phyloP scores from a whole-genome alignment of 2,113 vertebrate species.

The Colius striatus region DNA sequence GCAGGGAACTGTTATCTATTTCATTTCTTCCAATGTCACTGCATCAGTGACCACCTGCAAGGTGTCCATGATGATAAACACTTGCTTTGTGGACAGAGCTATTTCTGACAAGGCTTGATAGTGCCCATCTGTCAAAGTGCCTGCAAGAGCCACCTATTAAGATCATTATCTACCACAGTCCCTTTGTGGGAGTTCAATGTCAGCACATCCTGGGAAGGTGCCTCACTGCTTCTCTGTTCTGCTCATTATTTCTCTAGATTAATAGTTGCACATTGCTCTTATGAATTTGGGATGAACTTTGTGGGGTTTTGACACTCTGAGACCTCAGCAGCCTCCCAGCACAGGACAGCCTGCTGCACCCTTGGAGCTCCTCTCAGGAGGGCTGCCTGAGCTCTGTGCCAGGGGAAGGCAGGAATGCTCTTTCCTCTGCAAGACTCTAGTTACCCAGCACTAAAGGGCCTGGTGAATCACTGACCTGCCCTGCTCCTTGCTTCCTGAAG shows the following conservation, averaged over 20 bases:
- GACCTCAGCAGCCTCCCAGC: background rate
- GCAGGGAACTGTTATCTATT: background rate
- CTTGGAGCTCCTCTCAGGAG: background rate
- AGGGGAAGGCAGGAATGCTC: background rate
- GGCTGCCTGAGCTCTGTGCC: too few relatives aligned
- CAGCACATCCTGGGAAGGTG: background rate
- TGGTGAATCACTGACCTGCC: background rate
- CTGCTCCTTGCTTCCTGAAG: background rate
- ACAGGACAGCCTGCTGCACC: fast-evolving
- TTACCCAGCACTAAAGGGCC: background rate
- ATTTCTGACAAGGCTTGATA: background rate
- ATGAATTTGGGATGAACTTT: background rate
- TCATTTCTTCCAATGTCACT: background rate
- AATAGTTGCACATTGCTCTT: background rate
- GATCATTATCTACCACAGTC: background rate
- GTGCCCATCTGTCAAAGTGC: background rate
- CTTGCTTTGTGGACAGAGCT: background rate
- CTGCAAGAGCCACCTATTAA: background rate
- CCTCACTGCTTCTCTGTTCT: background rate
- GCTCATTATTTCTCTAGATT: background rate
- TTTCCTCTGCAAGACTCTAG: background rate
- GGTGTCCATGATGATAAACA: background rate
- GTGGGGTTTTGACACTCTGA: background rate
- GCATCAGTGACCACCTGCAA: background rate
- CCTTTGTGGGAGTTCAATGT: background rate